Percentiles rank a stretch among this genome's conserved stretches.
Evolutionary conservation across 2,113 vertebrate genomes (phyloP).

Genomic region (Cryptoleucopteryx plumbea): DNA sequence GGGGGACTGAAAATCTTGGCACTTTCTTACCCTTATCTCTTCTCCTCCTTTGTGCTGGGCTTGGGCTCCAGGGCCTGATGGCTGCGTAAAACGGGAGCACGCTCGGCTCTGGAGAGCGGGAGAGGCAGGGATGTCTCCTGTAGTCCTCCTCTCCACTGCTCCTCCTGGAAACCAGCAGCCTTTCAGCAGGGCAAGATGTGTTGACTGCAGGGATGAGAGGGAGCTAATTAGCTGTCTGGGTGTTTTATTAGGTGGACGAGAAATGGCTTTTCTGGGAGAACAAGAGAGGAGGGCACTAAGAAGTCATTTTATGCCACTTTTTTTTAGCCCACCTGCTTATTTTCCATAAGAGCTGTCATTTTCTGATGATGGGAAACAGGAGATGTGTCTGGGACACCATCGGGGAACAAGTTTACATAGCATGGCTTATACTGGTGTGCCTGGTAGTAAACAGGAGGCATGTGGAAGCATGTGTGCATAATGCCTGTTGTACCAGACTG

Average conservation of each 20-base stretch:
- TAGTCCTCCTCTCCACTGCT: not conserved
- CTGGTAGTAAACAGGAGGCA: conserved; percentile 20
- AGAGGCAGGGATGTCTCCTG: not conserved
- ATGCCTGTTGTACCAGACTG: not conserved
- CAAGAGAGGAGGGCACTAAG: not conserved
- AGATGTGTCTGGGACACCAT: not conserved
- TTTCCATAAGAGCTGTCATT: not conserved
- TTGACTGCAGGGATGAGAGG: not conserved
- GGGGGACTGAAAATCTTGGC: not conserved
- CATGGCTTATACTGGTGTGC: not conserved
- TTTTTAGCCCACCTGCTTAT: not conserved
- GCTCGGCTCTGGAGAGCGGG: not conserved
- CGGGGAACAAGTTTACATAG: not conserved
- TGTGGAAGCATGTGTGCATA: not conserved
- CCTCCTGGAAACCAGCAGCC: not conserved
- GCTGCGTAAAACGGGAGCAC: not conserved
- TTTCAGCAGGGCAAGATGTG: not conserved
- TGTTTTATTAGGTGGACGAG: not conserved
- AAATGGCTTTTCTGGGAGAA: not conserved
- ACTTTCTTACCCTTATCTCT: not conserved
- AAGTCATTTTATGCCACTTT: not conserved
- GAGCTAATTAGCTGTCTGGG: not conserved
- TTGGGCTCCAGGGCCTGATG: not conserved
- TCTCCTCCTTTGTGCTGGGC: not conserved
- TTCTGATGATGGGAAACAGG: not conserved